These are phyloP conservation scores for Pantherophis guttatus DNA, from an alignment of 2,113 vertebrate genomes.

Conservation along the genomic window DNA sequence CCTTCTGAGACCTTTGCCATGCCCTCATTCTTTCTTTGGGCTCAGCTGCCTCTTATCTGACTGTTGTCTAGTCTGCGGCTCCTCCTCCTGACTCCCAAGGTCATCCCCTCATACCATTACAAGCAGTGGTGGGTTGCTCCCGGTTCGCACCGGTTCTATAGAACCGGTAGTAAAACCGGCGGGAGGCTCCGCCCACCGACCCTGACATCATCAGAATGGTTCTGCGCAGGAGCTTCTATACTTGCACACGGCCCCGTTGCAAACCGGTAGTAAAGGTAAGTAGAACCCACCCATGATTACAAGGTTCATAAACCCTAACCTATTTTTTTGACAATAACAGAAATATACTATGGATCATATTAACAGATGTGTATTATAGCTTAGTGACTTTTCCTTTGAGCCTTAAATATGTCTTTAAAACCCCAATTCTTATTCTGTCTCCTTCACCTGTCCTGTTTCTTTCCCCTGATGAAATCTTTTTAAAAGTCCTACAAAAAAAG, in stretches of 20 bases:
- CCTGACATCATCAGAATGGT: no score
- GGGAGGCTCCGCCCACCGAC: no score
- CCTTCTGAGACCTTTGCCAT: background rate
- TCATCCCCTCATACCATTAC: background rate
- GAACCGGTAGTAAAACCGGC: no score
- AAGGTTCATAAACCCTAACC: background rate
- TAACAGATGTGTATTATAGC: background rate
- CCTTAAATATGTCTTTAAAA: background rate
- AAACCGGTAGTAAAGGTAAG: no score
- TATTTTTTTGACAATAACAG: background rate
- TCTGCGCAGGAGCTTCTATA: no score
- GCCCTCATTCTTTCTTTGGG: background rate
- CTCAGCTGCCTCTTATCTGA: background rate
- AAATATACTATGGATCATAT: background rate
- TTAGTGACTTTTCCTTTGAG: background rate
- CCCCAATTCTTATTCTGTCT: background rate
- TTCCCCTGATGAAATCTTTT: background rate
- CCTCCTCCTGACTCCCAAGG: background rate
- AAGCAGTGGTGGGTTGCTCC: no score
- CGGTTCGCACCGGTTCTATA: no score
- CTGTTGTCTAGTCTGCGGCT: background rate
- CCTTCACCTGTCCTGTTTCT: background rate
- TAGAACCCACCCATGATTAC: no score
- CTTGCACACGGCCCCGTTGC: no score
- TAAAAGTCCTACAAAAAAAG: background rate